phyloP scores from a whole-genome alignment of 2,797 vertebrate genomes.

The Myotis findleyi region DNA sequence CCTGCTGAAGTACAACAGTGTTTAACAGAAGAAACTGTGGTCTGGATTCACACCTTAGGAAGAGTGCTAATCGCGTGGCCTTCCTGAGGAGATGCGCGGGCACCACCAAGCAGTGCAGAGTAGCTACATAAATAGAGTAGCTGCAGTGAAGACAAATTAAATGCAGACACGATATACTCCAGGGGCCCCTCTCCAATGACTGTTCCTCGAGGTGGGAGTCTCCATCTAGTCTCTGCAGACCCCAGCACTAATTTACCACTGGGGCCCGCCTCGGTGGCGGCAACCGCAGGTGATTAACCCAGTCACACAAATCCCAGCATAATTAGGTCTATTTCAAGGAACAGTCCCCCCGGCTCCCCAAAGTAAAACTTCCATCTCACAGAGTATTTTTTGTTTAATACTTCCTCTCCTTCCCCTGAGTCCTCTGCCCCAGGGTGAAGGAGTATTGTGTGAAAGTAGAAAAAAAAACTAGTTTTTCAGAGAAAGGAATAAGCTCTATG shows the following conservation, averaged over 20 bases:
- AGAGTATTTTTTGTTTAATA: conserved; percentile 34
- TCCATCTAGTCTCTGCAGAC: conserved; percentile 39
- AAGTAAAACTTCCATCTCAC: conserved; percentile 43
- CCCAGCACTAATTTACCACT: not conserved
- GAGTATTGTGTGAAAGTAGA: conserved; percentile 17
- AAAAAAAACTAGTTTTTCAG: conserved; percentile 2
- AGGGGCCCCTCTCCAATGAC: not conserved
- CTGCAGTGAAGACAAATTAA: not conserved
- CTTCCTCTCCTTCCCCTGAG: conserved; percentile 1
- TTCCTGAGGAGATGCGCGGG: not conserved
- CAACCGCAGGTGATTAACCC: conserved; percentile 45
- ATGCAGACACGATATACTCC: not conserved
- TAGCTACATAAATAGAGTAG: not conserved
- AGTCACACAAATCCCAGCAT: conserved; percentile 46
- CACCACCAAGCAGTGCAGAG: not conserved
- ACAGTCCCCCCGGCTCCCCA: conserved; percentile 13
- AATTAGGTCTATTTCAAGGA: conserved; percentile 56
- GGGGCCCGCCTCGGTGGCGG: not conserved
- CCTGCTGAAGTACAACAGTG: not conserved
- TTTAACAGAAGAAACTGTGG: not conserved
- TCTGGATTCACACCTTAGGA: not conserved
- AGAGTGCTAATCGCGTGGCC: not conserved
- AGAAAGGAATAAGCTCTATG: conserved; percentile 41
- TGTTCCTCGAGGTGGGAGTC: conserved; percentile 42
- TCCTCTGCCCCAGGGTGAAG: conserved; percentile 52